Evolutionary conservation across 2,888 invertebrate species (phyloP).

Genomic region (Hydrotaea cyrtoneurina): DNA sequence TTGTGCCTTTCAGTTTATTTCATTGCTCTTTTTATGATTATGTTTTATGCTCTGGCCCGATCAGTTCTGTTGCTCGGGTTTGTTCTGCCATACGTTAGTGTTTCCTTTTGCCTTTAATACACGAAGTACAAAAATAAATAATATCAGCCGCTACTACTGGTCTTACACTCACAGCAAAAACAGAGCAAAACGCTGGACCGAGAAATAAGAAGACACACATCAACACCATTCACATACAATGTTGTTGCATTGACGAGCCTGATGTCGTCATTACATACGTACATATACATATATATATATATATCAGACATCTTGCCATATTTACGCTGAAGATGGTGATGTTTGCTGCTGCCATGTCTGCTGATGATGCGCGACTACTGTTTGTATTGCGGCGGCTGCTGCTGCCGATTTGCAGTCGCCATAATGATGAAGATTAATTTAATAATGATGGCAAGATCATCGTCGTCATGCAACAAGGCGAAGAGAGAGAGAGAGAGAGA

Average conservation of each 20-base stretch:
- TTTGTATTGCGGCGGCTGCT: slow-evolving; percentile 3
- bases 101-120: slow-evolving; percentile 25
- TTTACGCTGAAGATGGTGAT: not conserved
- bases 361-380: not conserved
- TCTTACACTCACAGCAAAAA: slow-evolving; percentile 67
- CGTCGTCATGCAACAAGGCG: slow-evolving; percentile 34
- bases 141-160: slow-evolving; percentile 67
- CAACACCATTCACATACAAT: slow-evolving; percentile 40
- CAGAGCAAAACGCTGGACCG: slow-evolving; percentile 8
- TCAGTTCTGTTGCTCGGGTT: not conserved
- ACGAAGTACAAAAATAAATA: slow-evolving; percentile 59
- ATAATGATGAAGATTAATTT: slow-evolving; percentile 67
- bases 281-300: slow-evolving; percentile 37
- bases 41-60: slow-evolving; percentile 36
- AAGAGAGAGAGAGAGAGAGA: no score
- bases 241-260: slow-evolving; percentile 60
- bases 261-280: slow-evolving; percentile 60
- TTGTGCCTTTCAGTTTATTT: slow-evolving; percentile 35
- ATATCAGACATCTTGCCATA: slow-evolving; percentile 22
- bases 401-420: slow-evolving; percentile 40
- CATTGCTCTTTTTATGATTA: slow-evolving; percentile 56
- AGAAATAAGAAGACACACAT: slow-evolving; percentile 4
- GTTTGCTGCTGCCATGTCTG: no score
- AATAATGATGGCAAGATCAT: slow-evolving; percentile 63
- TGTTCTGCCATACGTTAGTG: not conserved